Percentiles rank a stretch among this genome's conserved stretches.
phyloP scores from a whole-genome alignment of 2,113 vertebrate species.

The Anser cygnoides region DNA sequence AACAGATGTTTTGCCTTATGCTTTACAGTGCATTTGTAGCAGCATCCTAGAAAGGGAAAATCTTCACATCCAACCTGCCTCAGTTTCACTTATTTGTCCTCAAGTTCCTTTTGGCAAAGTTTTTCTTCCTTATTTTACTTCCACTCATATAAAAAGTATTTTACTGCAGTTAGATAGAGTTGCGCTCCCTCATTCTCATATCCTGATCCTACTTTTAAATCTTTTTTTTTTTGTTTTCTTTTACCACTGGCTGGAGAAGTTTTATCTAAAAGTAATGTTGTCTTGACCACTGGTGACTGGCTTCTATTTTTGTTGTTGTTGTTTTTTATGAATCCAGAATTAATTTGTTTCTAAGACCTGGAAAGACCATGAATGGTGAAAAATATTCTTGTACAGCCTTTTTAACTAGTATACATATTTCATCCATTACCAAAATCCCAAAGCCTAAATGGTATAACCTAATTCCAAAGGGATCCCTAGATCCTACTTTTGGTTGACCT shows the following conservation, averaged over 20 bases:
- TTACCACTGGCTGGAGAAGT: background rate
- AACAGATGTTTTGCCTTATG: background rate
- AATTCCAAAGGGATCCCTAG: background rate
- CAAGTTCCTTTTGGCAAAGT: background rate
- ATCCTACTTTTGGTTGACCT: constrained; percentile 1
- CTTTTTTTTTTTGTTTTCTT: background rate
- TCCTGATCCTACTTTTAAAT: background rate
- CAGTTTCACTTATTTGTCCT: background rate
- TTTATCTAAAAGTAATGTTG: background rate
- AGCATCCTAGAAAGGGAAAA: background rate
- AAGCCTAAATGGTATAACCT: background rate
- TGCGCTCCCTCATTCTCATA: background rate
- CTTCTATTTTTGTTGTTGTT: background rate
- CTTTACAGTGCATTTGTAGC: background rate
- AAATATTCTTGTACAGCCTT: background rate
- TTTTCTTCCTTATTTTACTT: background rate
- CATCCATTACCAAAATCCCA: constrained; percentile 7
- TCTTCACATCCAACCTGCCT: background rate
- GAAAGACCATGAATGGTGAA: background rate
- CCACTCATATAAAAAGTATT: background rate
- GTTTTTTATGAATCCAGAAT: background rate
- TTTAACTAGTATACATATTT: background rate
- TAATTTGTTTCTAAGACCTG: constrained; percentile 16
- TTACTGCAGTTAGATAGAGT: background rate
- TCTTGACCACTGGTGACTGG: background rate